phyloP scores from a whole-genome alignment of 2,797 vertebrate genomes.

The Gymnopithys bicolor region DNA sequence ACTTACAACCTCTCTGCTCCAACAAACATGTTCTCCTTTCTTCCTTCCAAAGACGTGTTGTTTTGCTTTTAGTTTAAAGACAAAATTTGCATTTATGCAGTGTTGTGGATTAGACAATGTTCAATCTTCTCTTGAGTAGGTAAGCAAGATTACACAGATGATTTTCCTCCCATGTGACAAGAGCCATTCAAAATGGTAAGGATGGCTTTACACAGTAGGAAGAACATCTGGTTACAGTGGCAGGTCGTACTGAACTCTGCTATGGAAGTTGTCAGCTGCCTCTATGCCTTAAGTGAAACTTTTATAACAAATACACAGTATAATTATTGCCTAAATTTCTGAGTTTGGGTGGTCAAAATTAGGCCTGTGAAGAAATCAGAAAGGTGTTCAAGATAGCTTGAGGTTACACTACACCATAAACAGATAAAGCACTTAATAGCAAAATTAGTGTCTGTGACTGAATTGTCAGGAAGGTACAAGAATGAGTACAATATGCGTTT shows the following conservation, averaged over 20 bases:
- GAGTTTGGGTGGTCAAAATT: neutral
- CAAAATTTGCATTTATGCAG: neutral
- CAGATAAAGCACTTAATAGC: neutral
- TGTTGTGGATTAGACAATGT: neutral
- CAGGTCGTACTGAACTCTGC: neutral
- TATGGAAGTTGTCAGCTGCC: neutral
- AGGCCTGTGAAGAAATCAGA: neutral
- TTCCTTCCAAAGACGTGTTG: neutral
- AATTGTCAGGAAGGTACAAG: neutral
- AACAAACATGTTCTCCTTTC: neutral
- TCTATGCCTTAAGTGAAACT: neutral
- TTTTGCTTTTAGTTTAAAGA: neutral
- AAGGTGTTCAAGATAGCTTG: neutral
- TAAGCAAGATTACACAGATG: neutral
- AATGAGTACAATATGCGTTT: neutral
- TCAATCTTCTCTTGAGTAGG: neutral
- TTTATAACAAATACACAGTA: neutral
- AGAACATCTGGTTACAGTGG: neutral
- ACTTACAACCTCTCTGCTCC: neutral
- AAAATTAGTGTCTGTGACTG: neutral
- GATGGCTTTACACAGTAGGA: neutral
- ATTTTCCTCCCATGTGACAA: neutral
- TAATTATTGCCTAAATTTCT: neutral
- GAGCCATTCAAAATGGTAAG: neutral
- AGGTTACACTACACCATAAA: neutral